Evolutionary conservation across 92 coral and sea anemone species (phyloP).

Genomic region (Meandrina meandrites): DNA sequence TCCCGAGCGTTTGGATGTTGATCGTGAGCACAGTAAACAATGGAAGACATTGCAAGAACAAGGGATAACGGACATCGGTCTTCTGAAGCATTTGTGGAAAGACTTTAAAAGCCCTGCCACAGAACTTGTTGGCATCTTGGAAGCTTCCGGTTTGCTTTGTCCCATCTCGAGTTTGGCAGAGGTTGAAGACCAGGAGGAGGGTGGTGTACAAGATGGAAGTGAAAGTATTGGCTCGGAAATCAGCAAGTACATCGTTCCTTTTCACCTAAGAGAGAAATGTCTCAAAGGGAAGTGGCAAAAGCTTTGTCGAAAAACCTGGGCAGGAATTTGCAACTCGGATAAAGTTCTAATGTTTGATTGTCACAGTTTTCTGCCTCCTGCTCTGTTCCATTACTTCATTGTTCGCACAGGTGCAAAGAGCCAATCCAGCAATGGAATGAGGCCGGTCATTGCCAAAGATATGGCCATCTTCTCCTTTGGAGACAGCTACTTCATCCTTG

Average conservation of each 20-base stretch:
- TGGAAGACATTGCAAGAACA: conserved; percentile 45
- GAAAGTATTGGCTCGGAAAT: background rate
- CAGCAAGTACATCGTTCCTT: conserved; percentile 66
- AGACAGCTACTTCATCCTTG: conserved; percentile 59
- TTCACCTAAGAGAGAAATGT: conserved; percentile 48
- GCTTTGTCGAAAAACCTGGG: conserved; percentile 55
- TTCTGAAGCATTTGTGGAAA: conserved; percentile 58
- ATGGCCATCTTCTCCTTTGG: conserved; percentile 74
- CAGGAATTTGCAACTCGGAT: conserved; percentile 52
- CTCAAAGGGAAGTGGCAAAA: conserved; percentile 51
- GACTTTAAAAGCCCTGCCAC: conserved; percentile 33
- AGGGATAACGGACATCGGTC: conserved; percentile 44
- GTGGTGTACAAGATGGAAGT: background rate
- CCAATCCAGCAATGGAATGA: conserved; percentile 53
- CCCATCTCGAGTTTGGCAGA: conserved; percentile 25
- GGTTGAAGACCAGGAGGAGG: background rate
- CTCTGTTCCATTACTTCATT: conserved; percentile 62
- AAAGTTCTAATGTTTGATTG: conserved; percentile 65
- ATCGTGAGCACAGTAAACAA: conserved; percentile 45
- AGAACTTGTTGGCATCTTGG: conserved; percentile 64
- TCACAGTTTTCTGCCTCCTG: conserved; percentile 69
- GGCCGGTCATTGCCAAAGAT: conserved; percentile 48
- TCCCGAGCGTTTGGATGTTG: conserved; percentile 15
- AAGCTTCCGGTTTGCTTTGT: conserved; percentile 63
- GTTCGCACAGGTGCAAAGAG: conserved; percentile 62